A percentile compares a stretch with the other conserved stretches of the same genome.
These are phyloP conservation scores for Drosophila pectinifera DNA, from an alignment of 1,140 invertebrate genomes.

Conservation along the genomic window DNA sequence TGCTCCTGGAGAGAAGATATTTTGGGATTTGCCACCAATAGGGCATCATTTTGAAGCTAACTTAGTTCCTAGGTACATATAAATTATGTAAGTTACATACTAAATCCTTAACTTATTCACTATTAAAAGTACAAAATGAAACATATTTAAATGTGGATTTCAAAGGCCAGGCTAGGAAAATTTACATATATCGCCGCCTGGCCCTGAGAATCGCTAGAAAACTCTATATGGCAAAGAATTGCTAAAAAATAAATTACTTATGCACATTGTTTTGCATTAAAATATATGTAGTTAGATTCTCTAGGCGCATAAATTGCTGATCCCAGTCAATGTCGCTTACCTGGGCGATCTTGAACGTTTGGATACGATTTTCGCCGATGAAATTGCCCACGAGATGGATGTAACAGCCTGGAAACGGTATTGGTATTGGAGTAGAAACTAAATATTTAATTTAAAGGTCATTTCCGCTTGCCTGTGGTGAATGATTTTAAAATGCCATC, in stretches of 20 bases:
- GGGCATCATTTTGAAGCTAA: slow-evolving; percentile 27
- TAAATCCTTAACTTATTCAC: slow-evolving; percentile 28
- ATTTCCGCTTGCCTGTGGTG: slow-evolving; percentile 32
- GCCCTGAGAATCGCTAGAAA: background rate
- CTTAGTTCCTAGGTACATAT: slow-evolving; percentile 45
- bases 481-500: slow-evolving; percentile 34
- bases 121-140: slow-evolving; percentile 68
- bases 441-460: background rate
- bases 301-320: slow-evolving; percentile 56
- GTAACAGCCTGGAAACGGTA: slow-evolving; percentile 48
- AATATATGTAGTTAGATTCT: slow-evolving; percentile 62
- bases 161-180: background rate
- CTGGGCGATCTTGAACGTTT: slow-evolving; percentile 57
- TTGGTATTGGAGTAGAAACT: background rate
- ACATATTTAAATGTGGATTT: slow-evolving; percentile 21
- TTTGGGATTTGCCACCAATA: too few species aligned
- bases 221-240: slow-evolving; percentile 4
- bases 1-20: slow-evolving; percentile 44
- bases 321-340: slow-evolving; percentile 44
- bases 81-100: slow-evolving; percentile 20
- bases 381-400: slow-evolving; percentile 68
- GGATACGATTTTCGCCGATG: slow-evolving; percentile 60
- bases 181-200: background rate
- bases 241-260: slow-evolving; percentile 35
- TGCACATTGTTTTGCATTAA: slow-evolving; percentile 61